These are phyloP conservation scores for Argopecten irradians DNA, from an alignment of 1,140 invertebrate genomes.

Conservation along the genomic window DNA sequence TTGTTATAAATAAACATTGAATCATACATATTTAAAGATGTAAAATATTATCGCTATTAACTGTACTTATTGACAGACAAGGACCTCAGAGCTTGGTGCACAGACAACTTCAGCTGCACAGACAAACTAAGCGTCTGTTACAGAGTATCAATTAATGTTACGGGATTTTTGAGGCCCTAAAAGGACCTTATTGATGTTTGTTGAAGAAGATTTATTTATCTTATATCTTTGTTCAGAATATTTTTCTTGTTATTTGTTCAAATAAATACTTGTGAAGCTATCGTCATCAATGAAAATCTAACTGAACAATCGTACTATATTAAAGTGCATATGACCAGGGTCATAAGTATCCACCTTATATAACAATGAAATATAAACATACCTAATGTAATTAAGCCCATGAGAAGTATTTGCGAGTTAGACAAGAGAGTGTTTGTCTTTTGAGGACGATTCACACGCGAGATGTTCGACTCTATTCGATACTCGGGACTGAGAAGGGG, in stretches of 20 bases:
- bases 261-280: too few relatives aligned
- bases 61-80: neutral
- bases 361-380: constrained; percentile 1
- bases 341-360: neutral
- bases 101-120: too few relatives aligned
- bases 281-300: neutral
- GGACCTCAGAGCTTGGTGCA: too few relatives aligned
- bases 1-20: neutral
- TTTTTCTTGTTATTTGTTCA: too few relatives aligned
- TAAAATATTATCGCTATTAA: neutral
- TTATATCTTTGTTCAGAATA: too few relatives aligned
- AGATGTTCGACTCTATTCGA: neutral
- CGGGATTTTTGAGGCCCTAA: too few relatives aligned
- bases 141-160: too few relatives aligned
- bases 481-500: neutral
- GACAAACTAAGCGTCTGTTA: too few relatives aligned
- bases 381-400: neutral
- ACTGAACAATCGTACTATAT: neutral
- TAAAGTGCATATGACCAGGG: neutral
- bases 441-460: neutral
- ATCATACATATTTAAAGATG: neutral
- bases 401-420: neutral
- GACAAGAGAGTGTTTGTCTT: neutral
- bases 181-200: too few relatives aligned
- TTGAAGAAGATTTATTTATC: too few relatives aligned